Percentiles rank a stretch among this genome's conserved stretches.
These are phyloP conservation scores for Psammodynastes pulverulentus DNA, from an alignment of 2,113 vertebrate genomes.

Conservation along the genomic window DNA sequence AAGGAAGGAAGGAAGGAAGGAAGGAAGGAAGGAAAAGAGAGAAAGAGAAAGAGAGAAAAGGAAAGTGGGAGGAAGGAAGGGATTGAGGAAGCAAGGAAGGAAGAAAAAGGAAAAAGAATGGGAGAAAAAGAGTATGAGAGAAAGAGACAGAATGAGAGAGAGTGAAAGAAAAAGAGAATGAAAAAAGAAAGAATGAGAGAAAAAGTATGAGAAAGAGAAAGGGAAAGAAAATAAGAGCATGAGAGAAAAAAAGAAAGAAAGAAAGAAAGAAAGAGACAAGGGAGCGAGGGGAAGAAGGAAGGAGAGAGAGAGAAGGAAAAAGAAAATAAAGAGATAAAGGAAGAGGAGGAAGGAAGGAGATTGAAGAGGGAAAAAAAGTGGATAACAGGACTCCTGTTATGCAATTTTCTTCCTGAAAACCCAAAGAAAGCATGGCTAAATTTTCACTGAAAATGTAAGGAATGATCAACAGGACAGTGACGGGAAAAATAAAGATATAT, in stretches of 20 bases:
- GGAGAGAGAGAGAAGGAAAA: too few species aligned
- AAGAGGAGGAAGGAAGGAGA: neutral
- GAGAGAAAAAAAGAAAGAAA: too few species aligned
- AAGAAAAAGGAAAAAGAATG: too few species aligned
- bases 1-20: neutral
- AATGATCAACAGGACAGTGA: neutral
- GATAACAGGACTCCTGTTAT: neutral
- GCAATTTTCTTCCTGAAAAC: neutral
- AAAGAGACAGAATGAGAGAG: fast-evolving
- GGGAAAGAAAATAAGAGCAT: fast-evolving
- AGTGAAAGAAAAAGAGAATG: too few species aligned
- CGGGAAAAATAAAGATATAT: neutral
- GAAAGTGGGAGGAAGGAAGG: too few species aligned
- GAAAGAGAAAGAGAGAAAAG: too few species aligned
- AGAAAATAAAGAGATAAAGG: too few species aligned
- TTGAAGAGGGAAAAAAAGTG: neutral
- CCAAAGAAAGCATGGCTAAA: neutral
- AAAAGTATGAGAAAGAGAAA: fast-evolving
- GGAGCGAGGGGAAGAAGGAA: too few species aligned
- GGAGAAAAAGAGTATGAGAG: too few species aligned
- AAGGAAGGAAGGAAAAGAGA: too few species aligned
- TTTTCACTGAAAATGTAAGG: neutral
- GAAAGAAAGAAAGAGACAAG: too few species aligned
- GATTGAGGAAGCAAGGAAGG: fast-evolving
- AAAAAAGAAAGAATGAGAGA: too few species aligned